Evolutionary conservation across 1,140 invertebrate genomes (phyloP).

Genomic region (Psix sp.): DNA sequence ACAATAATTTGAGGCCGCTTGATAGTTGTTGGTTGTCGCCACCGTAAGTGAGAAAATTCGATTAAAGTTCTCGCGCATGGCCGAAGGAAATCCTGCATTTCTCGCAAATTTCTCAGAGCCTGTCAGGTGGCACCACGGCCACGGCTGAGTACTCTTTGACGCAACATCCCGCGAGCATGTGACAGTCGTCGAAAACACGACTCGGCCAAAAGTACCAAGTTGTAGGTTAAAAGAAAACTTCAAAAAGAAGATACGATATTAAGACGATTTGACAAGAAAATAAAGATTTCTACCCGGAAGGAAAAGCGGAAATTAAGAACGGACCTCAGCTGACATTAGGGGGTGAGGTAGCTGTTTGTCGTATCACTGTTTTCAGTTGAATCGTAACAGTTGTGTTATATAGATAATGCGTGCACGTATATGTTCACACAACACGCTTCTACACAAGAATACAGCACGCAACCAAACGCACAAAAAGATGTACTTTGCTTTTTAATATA

Average conservation of each 20-base stretch:
- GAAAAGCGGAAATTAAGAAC: constrained; percentile 18
- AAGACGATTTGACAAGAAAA: neutral
- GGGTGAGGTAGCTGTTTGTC: constrained; percentile 70
- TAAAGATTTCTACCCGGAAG: constrained; percentile 30
- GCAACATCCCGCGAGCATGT: constrained; percentile 52
- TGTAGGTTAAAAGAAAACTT: constrained; percentile 64
- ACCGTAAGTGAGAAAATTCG: constrained; percentile 70
- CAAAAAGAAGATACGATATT: neutral
- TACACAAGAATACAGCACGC: neutral
- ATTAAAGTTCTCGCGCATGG: constrained; percentile 75
- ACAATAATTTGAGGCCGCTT: constrained; percentile 48
- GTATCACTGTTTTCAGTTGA: too few species aligned
- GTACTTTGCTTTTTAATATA: constrained; percentile 62
- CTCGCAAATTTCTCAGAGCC: constrained; percentile 70
- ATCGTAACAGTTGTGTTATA: too few species aligned
- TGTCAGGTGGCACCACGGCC: constrained; percentile 73
- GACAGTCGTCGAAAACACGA: constrained; percentile 27
- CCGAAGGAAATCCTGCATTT: constrained; percentile 71
- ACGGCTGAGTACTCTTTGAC: constrained; percentile 46
- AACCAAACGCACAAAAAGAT: constrained; percentile 4
- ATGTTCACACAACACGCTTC: constrained; percentile 17
- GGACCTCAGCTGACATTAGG: constrained; percentile 48
- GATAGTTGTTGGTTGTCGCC: constrained; percentile 52
- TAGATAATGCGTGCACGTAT: constrained; percentile 16
- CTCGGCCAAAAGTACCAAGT: constrained; percentile 29